A percentile compares a stretch with the other conserved stretches of the same genome.
These are phyloP conservation scores for Caranx ignobilis DNA, from an alignment of 2,113 vertebrate species.

Conservation along the genomic window DNA sequence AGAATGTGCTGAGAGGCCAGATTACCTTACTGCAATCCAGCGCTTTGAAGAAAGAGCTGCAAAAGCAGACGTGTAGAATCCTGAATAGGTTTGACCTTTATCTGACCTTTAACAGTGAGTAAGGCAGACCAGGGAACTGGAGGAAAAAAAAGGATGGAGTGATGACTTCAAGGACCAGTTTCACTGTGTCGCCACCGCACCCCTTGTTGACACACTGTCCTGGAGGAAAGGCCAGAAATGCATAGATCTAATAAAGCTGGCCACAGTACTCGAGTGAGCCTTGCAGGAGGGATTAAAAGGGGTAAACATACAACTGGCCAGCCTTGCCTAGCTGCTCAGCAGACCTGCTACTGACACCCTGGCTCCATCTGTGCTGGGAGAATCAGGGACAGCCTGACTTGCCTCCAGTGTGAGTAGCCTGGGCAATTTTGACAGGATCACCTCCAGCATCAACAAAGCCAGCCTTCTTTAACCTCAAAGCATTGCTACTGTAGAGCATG, in stretches of 20 bases:
- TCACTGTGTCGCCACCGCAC: background rate
- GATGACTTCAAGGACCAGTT: slow-evolving; percentile 14
- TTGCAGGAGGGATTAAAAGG: slow-evolving; percentile 53
- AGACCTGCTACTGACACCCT: slow-evolving; percentile 31
- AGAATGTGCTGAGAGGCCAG: slow-evolving; percentile 5
- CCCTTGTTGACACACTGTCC: slow-evolving; percentile 30
- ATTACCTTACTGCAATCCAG: slow-evolving; percentile 1
- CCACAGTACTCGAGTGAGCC: slow-evolving; percentile 23
- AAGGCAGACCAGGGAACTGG: slow-evolving; percentile 22
- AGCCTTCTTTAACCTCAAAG: slow-evolving; percentile 39
- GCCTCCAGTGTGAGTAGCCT: slow-evolving; percentile 24
- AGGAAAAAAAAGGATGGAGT: slow-evolving; percentile 10
- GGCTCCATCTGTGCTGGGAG: slow-evolving; percentile 32
- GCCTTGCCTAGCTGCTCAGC: slow-evolving; percentile 21
- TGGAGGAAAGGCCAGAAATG: slow-evolving; percentile 21
- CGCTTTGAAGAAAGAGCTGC: slow-evolving; percentile 26
- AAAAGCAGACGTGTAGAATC: slow-evolving; percentile 41
- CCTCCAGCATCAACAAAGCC: slow-evolving; percentile 57
- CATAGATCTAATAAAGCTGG: slow-evolving; percentile 51
- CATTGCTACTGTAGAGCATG: slow-evolving; percentile 9
- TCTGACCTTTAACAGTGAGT: slow-evolving; percentile 41
- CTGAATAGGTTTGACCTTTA: slow-evolving; percentile 25
- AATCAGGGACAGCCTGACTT: slow-evolving; percentile 36
- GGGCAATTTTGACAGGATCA: slow-evolving; percentile 56
- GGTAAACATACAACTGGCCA: slow-evolving; percentile 38